Evolutionary conservation across 2,888 invertebrate genomes (phyloP).

Genomic region (Thumatha senex): DNA sequence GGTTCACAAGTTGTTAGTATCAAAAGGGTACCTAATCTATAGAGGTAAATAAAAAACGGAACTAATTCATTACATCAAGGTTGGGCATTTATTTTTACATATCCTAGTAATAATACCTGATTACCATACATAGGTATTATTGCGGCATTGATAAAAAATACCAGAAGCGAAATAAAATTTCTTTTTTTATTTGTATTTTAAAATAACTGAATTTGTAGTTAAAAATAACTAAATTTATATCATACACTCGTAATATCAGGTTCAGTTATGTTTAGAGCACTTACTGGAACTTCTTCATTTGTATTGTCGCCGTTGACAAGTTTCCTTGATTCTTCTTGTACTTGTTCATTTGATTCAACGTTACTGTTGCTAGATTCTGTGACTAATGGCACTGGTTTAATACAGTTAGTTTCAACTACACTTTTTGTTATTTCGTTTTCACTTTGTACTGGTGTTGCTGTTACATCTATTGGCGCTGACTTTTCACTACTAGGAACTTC

Average conservation of each 20-base stretch:
- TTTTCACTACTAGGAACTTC: slow-evolving; percentile 28
- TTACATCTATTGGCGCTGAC: slow-evolving; percentile 1
- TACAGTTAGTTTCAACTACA: slow-evolving; percentile 7
- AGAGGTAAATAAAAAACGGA: not conserved
- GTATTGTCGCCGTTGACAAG: slow-evolving; percentile 5
- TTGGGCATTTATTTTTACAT: slow-evolving; percentile 23
- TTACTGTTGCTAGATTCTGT: slow-evolving; percentile 14
- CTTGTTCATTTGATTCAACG: slow-evolving; percentile 10
- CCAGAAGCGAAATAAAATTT: slow-evolving; percentile 30
- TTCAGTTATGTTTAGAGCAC: slow-evolving; percentile 4
- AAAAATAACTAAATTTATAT: slow-evolving; percentile 8
- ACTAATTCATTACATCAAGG: slow-evolving; percentile 2
- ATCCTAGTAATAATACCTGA: slow-evolving; percentile 17
- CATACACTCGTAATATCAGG: slow-evolving; percentile 12
- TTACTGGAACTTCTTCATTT: slow-evolving; percentile 1
- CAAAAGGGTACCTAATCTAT: too few species aligned
- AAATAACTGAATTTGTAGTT: slow-evolving; percentile 10
- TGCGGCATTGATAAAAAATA: slow-evolving; percentile 26
- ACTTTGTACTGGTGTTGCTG: slow-evolving; percentile 4
- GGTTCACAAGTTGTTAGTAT: too few species aligned
- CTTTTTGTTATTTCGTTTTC: slow-evolving; percentile 10
- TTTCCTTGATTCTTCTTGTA: slow-evolving; percentile 6
- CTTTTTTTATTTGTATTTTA: not conserved
- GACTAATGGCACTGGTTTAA: slow-evolving; percentile 1
- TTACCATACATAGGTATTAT: slow-evolving; percentile 12